These are phyloP conservation scores for Eutolmus rufibarbis DNA, from an alignment of 2,888 invertebrate genomes.

Conservation along the genomic window DNA sequence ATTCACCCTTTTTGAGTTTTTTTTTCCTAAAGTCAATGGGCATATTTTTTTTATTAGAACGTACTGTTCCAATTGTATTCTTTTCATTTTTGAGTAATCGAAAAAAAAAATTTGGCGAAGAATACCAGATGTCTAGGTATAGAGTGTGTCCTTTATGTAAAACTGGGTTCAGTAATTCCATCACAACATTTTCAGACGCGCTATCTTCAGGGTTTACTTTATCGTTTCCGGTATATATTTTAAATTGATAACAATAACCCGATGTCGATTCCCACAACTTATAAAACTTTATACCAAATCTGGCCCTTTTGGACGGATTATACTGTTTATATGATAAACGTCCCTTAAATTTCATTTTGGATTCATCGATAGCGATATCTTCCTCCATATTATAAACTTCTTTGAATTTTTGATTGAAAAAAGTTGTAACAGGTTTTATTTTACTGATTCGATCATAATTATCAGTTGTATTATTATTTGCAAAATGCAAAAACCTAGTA, in stretches of 20 bases:
- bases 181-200: neutral
- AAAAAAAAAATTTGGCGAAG: too few species aligned
- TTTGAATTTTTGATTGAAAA: neutral
- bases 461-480: neutral
- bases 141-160: constrained; percentile 15
- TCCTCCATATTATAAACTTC: constrained; percentile 15
- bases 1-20: neutral
- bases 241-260: neutral
- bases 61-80: neutral
- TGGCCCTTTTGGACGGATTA: neutral
- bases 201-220: neutral
- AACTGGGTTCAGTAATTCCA: neutral
- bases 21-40: neutral
- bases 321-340: neutral
- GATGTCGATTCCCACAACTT: constrained; percentile 31
- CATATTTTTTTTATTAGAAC: constrained; percentile 31
- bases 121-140: constrained; percentile 12
- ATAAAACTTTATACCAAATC: constrained; percentile 19
- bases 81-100: constrained; percentile 11
- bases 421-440: neutral
- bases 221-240: neutral
- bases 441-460: neutral
- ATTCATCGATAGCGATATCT: constrained; percentile 15
- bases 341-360: constrained; percentile 7
- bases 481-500: neutral